Evolutionary conservation across 2,888 invertebrate genomes (phyloP).

Genomic region (Urechis unicinctus): DNA sequence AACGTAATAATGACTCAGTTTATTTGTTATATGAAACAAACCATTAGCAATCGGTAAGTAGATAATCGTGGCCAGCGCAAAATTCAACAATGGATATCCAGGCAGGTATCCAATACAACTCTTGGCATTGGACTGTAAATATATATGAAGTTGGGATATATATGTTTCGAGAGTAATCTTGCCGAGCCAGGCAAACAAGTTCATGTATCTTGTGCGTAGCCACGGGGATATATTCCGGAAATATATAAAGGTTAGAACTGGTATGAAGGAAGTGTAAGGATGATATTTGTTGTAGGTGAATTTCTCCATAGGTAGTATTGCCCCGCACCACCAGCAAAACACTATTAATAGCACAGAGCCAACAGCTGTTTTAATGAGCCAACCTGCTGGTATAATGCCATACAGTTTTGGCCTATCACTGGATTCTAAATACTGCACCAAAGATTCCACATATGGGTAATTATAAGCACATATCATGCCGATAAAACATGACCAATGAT

Average conservation of each 20-base stretch:
- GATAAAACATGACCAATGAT: conserved; percentile 34
- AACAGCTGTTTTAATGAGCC: conserved; percentile 12
- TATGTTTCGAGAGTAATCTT: conserved; percentile 40
- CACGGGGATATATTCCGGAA: conserved; percentile 28
- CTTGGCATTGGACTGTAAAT: conserved; percentile 36
- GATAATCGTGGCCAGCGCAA: conserved; percentile 28
- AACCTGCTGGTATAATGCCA: background rate
- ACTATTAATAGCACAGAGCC: conserved; percentile 4
- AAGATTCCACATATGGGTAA: conserved; percentile 30
- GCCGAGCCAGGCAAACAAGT: conserved; percentile 30
- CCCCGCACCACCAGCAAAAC: conserved; percentile 21
- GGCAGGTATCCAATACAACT: conserved; percentile 28
- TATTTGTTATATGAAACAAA: conserved; percentile 28
- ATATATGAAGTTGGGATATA: conserved; percentile 34
- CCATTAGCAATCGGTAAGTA: conserved; percentile 28
- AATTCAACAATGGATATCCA: conserved; percentile 29
- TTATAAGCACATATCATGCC: conserved; percentile 39
- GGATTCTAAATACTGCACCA: conserved; percentile 23
- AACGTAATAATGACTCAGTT: too few species aligned
- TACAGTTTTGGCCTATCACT: too few species aligned
- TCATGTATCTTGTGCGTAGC: conserved; percentile 24
- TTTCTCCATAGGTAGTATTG: conserved; percentile 24
- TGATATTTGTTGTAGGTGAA: conserved; percentile 27
- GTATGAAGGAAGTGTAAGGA: conserved; percentile 29
- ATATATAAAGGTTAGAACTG: conserved; percentile 28